Conservation (phyloP, 2,113 vertebrate genomes). For the Morone saxatilis region DNA sequence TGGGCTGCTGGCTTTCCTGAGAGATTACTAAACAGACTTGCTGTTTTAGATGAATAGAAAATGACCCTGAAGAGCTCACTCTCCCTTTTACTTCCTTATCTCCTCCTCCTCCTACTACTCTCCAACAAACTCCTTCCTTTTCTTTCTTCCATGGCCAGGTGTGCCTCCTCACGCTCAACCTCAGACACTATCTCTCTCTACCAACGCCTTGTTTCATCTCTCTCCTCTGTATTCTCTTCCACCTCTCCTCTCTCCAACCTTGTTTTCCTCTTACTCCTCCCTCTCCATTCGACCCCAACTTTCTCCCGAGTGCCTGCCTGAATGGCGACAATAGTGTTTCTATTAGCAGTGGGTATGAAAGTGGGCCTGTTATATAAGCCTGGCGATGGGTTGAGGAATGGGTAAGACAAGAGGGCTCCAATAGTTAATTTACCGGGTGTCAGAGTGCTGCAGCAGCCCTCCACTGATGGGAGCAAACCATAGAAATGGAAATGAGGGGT, state of each 20-base stretch:
- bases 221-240: constrained; percentile 25
- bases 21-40: constrained; percentile 34
- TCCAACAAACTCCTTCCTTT: constrained; percentile 9
- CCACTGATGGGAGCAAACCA: constrained; percentile 67
- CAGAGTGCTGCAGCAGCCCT: constrained; percentile 54
- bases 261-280: constrained; percentile 32
- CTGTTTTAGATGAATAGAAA: constrained; percentile 50
- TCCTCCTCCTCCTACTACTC: not conserved
- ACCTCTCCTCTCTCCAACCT: constrained; percentile 17
- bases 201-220: not conserved
- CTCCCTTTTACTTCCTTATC: not conserved
- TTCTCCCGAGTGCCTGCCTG: constrained; percentile 53
- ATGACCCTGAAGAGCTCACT: constrained; percentile 23
- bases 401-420: constrained; percentile 43
- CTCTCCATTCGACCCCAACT: constrained; percentile 34
- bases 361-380: constrained; percentile 77
- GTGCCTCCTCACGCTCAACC: not conserved
- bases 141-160: not conserved
- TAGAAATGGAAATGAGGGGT: constrained; percentile 79
- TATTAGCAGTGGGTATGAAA: constrained; percentile 60
- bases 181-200: constrained; percentile 26
- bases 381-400: constrained; percentile 53
- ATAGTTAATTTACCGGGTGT: constrained; percentile 73
- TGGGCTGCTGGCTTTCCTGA: constrained; percentile 34
- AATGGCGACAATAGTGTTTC: constrained; percentile 52